Base-by-base conservation (phyloP, 2,888 invertebrate genomes). In the Petrolisthes cinctipes region DNA sequence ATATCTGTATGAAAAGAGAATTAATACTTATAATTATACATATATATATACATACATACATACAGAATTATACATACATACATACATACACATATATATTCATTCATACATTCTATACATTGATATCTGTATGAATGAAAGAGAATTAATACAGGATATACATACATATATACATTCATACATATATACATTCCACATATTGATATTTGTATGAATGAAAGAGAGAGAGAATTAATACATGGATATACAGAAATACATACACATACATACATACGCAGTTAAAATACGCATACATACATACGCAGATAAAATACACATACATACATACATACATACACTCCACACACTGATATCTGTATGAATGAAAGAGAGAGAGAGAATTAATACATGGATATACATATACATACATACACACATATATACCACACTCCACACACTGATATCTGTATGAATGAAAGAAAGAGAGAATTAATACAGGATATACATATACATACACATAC, bases 341-440 rank as follows among this genome's bases (percentile, higher is more conserved):
- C 90, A 57, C 86, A 85, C 20, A 86, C 89, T 4, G 85, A n/a
- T n/a, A n/a, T n/a, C n/a, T n/a, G n/a, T n/a, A n/a, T n/a, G n/a
- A n/a, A n/a, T n/a, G n/a, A n/a, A n/a, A 9, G 37, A 37, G 37
- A 37, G 37, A 37, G 37, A 37, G 37, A 37, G 37, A 37, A 37
- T 37, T 37, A 37, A 37, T 37, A 61, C 17, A 9, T 11, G n/a
- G n/a, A n/a, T n/a, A n/a, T n/a, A n/a, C 89, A 23, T 90, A 89
- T 17, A 89, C 82, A 17, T 89, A 89, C 14, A 90, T 66, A 54
- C 82, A 78, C 51, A 90, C 82, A 20, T 90, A 90, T 66, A 89
- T 66, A 51, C 90, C 90, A 82, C 90, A 90, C 56, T 90, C 90
- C 4, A 78, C 90, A 85, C 90, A 90, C 66, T 90, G 86, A 78